Percentiles rank a stretch among this genome's conserved stretches.
These are phyloP conservation scores for Cyclura pinguis DNA, from an alignment of 2,797 vertebrate genomes.

Conservation along the genomic window DNA sequence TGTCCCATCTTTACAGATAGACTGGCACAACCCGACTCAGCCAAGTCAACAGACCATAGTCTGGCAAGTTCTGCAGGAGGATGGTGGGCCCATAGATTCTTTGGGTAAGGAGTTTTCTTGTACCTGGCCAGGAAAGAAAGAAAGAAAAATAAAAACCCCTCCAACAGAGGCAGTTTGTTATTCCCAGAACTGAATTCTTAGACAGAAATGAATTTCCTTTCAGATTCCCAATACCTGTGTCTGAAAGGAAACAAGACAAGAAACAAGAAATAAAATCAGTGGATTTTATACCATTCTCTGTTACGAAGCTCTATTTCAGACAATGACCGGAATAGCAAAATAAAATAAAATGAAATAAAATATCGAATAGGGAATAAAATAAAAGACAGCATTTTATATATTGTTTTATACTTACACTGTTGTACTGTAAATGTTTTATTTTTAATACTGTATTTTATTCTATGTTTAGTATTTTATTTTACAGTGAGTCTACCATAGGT, in stretches of 20 bases:
- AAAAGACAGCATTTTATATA: too few relatives aligned
- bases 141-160: too few relatives aligned
- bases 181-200: not conserved
- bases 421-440: too few relatives aligned
- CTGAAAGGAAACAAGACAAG: not conserved
- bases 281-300: not conserved
- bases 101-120: not conserved
- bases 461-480: too few relatives aligned
- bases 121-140: not conserved
- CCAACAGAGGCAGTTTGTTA: not conserved
- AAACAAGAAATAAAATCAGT: too few relatives aligned
- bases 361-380: too few relatives aligned
- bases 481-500: too few relatives aligned
- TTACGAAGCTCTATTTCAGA: too few relatives aligned
- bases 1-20: not conserved
- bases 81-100: not conserved
- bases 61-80: conserved; percentile 11
- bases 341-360: too few relatives aligned
- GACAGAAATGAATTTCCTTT: not conserved
- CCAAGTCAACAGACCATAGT: not conserved
- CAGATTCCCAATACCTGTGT: not conserved
- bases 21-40: not conserved
- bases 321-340: too few relatives aligned
- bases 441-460: too few relatives aligned
- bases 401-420: too few relatives aligned